A percentile compares a stretch with the other conserved stretches of the same genome.
Conservation (phyloP, 2,797 vertebrate genomes). For the Mastacembelus armatus region DNA sequence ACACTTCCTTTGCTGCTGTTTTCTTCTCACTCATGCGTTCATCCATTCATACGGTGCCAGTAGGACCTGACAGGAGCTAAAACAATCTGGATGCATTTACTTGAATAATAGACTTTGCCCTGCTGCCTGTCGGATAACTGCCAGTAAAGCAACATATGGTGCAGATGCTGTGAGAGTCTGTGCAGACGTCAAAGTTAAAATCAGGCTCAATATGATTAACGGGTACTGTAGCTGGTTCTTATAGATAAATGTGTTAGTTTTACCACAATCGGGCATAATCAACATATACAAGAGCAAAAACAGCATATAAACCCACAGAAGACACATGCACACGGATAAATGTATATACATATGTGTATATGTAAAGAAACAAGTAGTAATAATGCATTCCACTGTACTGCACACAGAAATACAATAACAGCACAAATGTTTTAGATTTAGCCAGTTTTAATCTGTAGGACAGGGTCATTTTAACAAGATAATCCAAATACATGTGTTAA, state of each 20-base stretch:
- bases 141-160: constrained; percentile 50
- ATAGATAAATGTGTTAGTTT: neutral
- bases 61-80: constrained; percentile 42
- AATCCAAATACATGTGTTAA: too few relatives aligned
- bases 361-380: too few relatives aligned
- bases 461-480: too few relatives aligned
- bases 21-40: constrained; percentile 35
- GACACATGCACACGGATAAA: too few relatives aligned
- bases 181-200: neutral
- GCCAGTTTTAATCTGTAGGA: too few relatives aligned
- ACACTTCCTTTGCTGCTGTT: constrained; percentile 23
- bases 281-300: too few relatives aligned
- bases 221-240: neutral
- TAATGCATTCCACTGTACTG: too few relatives aligned
- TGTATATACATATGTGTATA: too few relatives aligned
- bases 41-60: constrained; percentile 39
- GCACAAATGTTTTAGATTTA: too few relatives aligned
- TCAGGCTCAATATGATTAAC: neutral
- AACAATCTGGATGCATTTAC: constrained; percentile 62
- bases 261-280: too few relatives aligned
- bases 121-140: constrained; percentile 54
- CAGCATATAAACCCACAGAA: too few relatives aligned
- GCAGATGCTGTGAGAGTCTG: constrained; percentile 1
- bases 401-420: too few relatives aligned
- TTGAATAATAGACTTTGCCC: constrained; percentile 45